Evolutionary conservation across 2,797 vertebrate genomes (phyloP), one percentile per base, ranked within the genome.

Genomic region (Gallinago nigripennis): DNA sequence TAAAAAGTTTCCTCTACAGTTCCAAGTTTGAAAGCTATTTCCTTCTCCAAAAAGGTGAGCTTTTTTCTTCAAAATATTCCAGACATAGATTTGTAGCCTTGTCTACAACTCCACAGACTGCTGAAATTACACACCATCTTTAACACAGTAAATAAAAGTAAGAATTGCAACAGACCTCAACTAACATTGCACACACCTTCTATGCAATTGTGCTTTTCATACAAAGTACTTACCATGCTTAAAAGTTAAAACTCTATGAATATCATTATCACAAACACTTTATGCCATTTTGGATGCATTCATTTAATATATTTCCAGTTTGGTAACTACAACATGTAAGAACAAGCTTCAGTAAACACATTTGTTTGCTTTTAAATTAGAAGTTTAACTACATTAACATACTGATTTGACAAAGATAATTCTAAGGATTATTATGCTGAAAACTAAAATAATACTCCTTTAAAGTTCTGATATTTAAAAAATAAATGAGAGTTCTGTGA

Each of bases 291-390:
- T 79, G 21, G 63, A 92, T 2, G 3, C 46, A 93, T 17, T 15
- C 25, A 80, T 77, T 56, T 56, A 14, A 60, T 70, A 16, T 16
- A 35, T 82, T 95, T 91, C 35, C 0, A 0, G 9, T 73, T 87
- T 87, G 68, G 15, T 68, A 85, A 82, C 68, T 53, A 24, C 56
- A 82, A 66, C 35, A 61, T 3, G 25, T 30, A 81, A 58, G 69
- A 84, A 35, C 53, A 96, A 94, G 81, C n/a, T 88, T 90, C 88
- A 91, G 71, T 92, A 88, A 33, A 5, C 23, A 92, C 41, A 43
- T 90, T 53, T 63, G 93, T 84, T 93, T 95, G 50, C 48, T 89
- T 73, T 90, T 92, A 70, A 92, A 95, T 96, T 89, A 78, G 45
- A 84, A 95, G 9, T 68, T 86, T 50, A 92, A 45, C 79, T 56